phyloP scores from a whole-genome alignment of 1,140 invertebrate species.

The Scylla paramamosain region DNA sequence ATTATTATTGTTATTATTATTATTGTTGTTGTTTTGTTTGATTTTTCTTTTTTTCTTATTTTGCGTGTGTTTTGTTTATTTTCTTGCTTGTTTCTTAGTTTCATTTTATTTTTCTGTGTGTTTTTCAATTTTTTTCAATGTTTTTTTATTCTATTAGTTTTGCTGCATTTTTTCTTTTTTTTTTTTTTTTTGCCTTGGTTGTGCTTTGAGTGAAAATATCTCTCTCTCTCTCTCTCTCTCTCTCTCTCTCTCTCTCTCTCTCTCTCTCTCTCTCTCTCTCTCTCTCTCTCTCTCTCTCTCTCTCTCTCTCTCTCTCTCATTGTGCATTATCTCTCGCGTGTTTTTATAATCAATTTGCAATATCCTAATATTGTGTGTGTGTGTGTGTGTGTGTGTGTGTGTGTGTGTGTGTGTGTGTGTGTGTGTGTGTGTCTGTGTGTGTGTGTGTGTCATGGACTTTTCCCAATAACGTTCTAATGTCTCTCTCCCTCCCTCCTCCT shows the following conservation, averaged over 20 bases:
- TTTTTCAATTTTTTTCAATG: not conserved
- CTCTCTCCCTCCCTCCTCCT: no score
- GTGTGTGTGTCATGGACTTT: constrained; percentile 12
- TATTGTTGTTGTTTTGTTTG: no score
- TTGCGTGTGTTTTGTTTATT: not conserved
- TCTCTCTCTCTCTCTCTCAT: not conserved
- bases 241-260: not conserved
- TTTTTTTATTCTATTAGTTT: constrained; percentile 2
- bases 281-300: not conserved
- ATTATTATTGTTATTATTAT: no score
- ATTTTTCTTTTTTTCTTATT: not conserved
- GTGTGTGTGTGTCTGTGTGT: constrained; percentile 25
- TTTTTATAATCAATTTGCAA: not conserved
- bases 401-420: constrained; percentile 27
- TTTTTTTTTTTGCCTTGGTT: not conserved
- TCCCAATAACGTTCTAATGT: no score
- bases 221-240: no score
- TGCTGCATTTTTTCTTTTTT: not conserved
- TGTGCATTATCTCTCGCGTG: not conserved
- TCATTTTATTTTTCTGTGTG: not conserved
- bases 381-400: constrained; percentile 17
- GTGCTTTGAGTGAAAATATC: no score
- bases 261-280: constrained; percentile 39
- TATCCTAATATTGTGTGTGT: not conserved
- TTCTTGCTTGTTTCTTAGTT: not conserved